Conservation (phyloP, 1,140 invertebrate species). For the Cydia strobilella region DNA sequence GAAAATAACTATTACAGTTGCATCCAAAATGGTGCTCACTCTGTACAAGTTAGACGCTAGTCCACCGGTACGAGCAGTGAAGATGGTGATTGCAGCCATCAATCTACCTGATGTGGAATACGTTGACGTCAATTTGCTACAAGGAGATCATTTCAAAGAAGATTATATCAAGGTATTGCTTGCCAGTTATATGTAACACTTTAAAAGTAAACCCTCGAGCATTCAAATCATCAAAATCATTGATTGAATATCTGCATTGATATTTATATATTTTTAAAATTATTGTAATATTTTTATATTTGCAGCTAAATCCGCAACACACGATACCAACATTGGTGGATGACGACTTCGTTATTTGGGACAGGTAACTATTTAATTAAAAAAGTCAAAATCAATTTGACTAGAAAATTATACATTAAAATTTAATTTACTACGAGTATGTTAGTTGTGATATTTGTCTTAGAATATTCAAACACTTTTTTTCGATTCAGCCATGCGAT, state of each 20-base stretch:
- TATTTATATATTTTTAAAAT: too few relatives aligned
- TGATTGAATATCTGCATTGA: too few relatives aligned
- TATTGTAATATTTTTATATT: slow-evolving; percentile 31
- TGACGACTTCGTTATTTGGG: slow-evolving; percentile 54
- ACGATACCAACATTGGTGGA: slow-evolving; percentile 53
- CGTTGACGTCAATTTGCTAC: slow-evolving; percentile 48
- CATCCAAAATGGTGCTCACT: slow-evolving; percentile 51
- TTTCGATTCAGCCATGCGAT: slow-evolving; percentile 81
- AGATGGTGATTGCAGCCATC: slow-evolving; percentile 52
- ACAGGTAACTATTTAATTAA: slow-evolving; percentile 47
- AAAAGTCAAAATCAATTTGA: slow-evolving; percentile 9
- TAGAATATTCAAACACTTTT: background rate
- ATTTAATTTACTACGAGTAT: too few relatives aligned
- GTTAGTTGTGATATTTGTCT: too few relatives aligned
- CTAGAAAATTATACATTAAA: too few relatives aligned
- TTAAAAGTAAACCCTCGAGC: too few relatives aligned
- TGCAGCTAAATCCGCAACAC: slow-evolving; percentile 62
- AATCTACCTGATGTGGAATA: slow-evolving; percentile 48
- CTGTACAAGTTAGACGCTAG: slow-evolving; percentile 57
- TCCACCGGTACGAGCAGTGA: slow-evolving; percentile 48
- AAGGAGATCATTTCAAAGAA: slow-evolving; percentile 46
- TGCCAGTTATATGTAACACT: background rate
- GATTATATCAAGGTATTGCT: slow-evolving; percentile 50
- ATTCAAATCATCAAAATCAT: too few relatives aligned
- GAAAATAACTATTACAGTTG: background rate